Percentiles rank a stretch among this genome's conserved stretches.
Evolutionary conservation across 64 coral and sea anemone species (phyloP).

Genomic region (Trachythela sp.): DNA sequence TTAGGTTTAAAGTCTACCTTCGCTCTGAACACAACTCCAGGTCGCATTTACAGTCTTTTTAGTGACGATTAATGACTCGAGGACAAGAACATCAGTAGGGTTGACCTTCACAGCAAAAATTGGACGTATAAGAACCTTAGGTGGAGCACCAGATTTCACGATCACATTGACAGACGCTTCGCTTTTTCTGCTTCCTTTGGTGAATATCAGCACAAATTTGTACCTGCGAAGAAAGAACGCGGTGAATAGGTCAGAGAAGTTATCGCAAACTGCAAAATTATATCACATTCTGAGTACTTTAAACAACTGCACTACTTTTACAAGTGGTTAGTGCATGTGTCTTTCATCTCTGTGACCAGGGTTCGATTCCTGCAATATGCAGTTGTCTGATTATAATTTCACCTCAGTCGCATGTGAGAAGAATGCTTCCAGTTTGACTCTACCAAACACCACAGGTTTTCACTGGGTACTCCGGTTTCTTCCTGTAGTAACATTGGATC

Average conservation of each 20-base stretch:
- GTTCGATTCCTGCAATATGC: too few species aligned
- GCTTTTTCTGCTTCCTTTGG: constrained; percentile 46
- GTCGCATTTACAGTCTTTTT: constrained; percentile 18
- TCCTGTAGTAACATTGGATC: too few species aligned
- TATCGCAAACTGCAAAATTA: too few species aligned
- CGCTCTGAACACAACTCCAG: constrained; percentile 57
- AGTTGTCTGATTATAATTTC: too few species aligned
- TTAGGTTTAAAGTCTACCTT: constrained; percentile 33
- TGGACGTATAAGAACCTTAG: constrained; percentile 37
- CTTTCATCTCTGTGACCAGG: too few species aligned
- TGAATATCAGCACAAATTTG: constrained; percentile 53
- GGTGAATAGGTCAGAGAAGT: neutral
- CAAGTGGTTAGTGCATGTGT: too few species aligned
- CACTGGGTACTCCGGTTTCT: too few species aligned
- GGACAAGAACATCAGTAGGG: constrained; percentile 5
- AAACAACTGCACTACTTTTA: too few species aligned
- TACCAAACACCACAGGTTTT: too few species aligned
- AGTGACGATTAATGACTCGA: neutral
- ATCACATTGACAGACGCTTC: neutral
- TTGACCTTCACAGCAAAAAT: constrained; percentile 42
- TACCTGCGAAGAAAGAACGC: constrained; percentile 46
- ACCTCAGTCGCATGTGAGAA: too few species aligned
- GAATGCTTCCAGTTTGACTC: too few species aligned
- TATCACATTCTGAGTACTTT: too few species aligned
- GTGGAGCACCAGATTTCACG: constrained; percentile 56